These are phyloP conservation scores for Balaeniceps rex DNA, from an alignment of 2,113 vertebrate genomes.

Conservation along the genomic window DNA sequence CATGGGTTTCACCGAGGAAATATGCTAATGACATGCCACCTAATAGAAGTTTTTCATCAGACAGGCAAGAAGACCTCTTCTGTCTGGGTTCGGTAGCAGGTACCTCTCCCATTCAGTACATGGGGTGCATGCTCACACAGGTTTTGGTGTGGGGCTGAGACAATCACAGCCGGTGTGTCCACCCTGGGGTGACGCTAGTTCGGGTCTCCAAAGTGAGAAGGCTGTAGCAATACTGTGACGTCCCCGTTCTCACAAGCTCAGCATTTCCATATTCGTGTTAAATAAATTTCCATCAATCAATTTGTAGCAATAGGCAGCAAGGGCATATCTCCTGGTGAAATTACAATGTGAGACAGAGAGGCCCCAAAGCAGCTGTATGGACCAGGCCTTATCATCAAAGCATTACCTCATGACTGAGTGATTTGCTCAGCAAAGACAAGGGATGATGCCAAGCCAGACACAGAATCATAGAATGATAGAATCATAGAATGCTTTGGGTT, in stretches of 20 bases:
- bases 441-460: not conserved
- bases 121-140: not conserved
- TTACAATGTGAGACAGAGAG: not conserved
- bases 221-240: not conserved
- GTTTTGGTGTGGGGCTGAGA: not conserved
- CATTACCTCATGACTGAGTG: fast-evolving
- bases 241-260: not conserved
- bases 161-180: not conserved
- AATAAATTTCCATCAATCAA: not conserved
- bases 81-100: not conserved
- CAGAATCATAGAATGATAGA: too few relatives aligned
- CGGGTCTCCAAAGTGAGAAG: not conserved
- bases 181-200: not conserved
- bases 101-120: not conserved
- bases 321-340: not conserved
- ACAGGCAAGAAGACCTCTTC: not conserved
- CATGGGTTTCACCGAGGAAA: not conserved
- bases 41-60: not conserved
- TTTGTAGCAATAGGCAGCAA: not conserved
- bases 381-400: not conserved
- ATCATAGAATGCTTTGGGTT: too few relatives aligned
- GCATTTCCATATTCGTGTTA: not conserved
- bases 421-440: not conserved
- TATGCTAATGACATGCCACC: fast-evolving
- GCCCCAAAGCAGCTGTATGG: not conserved